phyloP scores from a whole-genome alignment of 2,113 vertebrate genomes.

The Colaptes auratus region DNA sequence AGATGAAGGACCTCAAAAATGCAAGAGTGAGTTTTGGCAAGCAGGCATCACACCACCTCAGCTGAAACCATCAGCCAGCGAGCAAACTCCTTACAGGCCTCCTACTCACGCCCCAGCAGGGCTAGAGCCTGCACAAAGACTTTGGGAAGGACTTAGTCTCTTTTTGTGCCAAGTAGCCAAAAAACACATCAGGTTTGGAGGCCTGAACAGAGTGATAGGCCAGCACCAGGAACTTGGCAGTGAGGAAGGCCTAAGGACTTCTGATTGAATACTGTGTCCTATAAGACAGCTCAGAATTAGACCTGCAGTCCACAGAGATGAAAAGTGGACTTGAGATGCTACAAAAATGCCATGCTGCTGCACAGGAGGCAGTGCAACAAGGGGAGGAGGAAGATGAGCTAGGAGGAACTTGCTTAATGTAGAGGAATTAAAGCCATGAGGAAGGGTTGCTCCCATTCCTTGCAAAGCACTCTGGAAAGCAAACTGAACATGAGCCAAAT shows the following conservation, averaged over 20 bases:
- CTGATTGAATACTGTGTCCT: not conserved
- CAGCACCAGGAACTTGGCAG: not conserved
- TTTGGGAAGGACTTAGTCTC: not conserved
- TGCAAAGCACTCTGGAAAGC: not conserved
- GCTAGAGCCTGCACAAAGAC: not conserved
- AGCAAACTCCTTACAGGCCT: not conserved
- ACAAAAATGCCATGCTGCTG: not conserved
- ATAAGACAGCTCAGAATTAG: not conserved
- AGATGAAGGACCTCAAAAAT: not conserved
- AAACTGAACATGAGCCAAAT: not conserved
- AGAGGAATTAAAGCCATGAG: not conserved
- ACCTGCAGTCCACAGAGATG: not conserved
- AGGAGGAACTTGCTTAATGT: not conserved
- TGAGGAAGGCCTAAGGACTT: not conserved
- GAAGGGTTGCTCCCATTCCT: not conserved
- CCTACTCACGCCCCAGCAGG: not conserved
- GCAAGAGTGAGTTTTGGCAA: not conserved
- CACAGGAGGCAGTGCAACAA: not conserved
- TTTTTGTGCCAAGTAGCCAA: not conserved
- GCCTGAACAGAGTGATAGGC: not conserved
- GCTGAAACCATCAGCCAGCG: not conserved
- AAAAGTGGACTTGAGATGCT: not conserved
- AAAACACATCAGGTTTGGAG: not conserved
- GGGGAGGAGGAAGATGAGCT: not conserved
- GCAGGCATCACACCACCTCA: not conserved